Percentiles rank a stretch among this genome's conserved stretches.
These are phyloP conservation scores for Fistularia commersonii DNA, from an alignment of 2,797 vertebrate species.

Conservation along the genomic window DNA sequence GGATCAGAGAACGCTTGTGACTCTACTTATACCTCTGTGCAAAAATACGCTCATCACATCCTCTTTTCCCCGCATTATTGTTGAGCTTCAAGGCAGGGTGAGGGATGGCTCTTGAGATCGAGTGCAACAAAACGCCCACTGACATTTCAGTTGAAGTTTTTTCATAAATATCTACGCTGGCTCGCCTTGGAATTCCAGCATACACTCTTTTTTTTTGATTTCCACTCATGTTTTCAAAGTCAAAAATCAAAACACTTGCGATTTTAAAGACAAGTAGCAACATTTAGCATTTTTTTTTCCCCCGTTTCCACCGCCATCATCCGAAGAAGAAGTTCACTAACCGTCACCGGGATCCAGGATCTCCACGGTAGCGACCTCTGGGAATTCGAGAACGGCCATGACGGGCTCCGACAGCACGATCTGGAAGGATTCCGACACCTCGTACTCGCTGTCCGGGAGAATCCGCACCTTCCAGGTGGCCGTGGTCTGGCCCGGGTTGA, in stretches of 20 bases:
- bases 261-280: not conserved
- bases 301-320: not conserved
- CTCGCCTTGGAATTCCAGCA: too few relatives aligned
- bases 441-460: slow-evolving; percentile 82
- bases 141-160: too few relatives aligned
- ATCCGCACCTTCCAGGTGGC: slow-evolving; percentile 87
- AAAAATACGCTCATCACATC: too few relatives aligned
- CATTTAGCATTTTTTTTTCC: not conserved
- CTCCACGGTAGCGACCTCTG: slow-evolving; percentile 80
- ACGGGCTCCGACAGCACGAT: slow-evolving; percentile 90
- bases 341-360: slow-evolving; percentile 93
- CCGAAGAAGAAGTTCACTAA: slow-evolving; percentile 59
- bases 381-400: slow-evolving; percentile 87
- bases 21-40: too few relatives aligned
- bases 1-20: too few relatives aligned
- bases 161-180: too few relatives aligned
- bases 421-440: slow-evolving; percentile 87
- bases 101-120: too few relatives aligned
- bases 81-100: too few relatives aligned
- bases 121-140: too few relatives aligned
- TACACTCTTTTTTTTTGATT: too few relatives aligned
- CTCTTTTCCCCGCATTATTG: too few relatives aligned
- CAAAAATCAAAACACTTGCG: not conserved
- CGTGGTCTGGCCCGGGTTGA: slow-evolving; percentile 90
- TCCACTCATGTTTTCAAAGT: too few relatives aligned